Percentiles rank a stretch among this genome's conserved stretches.
Evolutionary conservation across 2,113 vertebrate species (phyloP).

Genomic region (Microtus richardsoni): DNA sequence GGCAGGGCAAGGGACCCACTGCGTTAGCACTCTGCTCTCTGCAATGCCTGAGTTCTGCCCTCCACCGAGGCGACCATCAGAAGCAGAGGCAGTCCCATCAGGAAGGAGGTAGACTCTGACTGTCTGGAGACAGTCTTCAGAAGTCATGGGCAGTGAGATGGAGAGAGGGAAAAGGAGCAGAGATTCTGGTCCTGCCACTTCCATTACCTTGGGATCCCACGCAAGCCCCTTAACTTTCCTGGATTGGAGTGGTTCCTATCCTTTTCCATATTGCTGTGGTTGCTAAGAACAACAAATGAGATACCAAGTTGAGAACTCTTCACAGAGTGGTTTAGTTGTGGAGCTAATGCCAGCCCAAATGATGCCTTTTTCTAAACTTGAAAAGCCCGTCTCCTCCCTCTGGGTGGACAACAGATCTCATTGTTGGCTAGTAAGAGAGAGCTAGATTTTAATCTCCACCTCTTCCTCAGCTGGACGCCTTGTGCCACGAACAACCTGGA

Average conservation of each 20-base stretch:
- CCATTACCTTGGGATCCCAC: background rate
- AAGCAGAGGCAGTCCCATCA: no score
- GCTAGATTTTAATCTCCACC: background rate
- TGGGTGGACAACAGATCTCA: background rate
- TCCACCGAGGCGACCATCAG: accelerated
- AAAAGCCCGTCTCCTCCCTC: background rate
- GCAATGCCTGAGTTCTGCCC: background rate
- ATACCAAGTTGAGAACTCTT: background rate
- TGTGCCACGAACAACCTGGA: background rate
- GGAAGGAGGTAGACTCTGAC: background rate
- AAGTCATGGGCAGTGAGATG: background rate
- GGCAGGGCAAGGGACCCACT: background rate
- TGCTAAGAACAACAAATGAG: background rate
- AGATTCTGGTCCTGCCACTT: background rate
- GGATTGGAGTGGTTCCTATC: background rate
- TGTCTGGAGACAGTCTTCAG: background rate
- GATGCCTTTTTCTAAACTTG: background rate
- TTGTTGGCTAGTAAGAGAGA: background rate
- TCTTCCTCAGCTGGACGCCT: background rate
- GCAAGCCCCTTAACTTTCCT: background rate
- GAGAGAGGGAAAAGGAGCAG: background rate
- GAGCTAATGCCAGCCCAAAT: background rate
- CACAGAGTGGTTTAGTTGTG: background rate
- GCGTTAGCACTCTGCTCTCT: background rate
- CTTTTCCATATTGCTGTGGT: background rate